Percentiles rank a stretch among this genome's conserved stretches.
These are phyloP conservation scores for Hirundichthys speculiger DNA, from an alignment of 2,113 vertebrate genomes.

Conservation along the genomic window DNA sequence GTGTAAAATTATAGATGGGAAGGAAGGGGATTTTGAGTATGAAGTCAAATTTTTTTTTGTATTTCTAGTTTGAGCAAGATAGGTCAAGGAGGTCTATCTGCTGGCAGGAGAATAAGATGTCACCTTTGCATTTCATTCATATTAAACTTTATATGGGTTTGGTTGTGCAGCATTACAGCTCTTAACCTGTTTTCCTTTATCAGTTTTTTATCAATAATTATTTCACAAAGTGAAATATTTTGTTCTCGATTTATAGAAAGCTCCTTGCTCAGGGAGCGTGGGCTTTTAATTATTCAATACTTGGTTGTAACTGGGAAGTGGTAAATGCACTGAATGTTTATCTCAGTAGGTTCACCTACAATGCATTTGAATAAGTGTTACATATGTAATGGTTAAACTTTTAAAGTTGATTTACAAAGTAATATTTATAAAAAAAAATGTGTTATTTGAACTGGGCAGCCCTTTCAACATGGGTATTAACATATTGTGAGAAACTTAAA, in stretches of 20 bases:
- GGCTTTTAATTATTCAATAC: conserved; percentile 33
- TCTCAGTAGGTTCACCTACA: conserved; percentile 53
- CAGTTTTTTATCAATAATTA: conserved; percentile 27
- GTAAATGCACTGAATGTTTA: conserved; percentile 74
- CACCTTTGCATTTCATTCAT: conserved; percentile 53
- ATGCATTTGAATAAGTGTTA: conserved; percentile 63
- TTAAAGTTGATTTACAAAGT: conserved; percentile 38
- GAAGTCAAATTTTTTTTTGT: conserved; percentile 28
- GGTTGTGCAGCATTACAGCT: conserved; percentile 57
- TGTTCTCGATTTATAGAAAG: conserved; percentile 34
- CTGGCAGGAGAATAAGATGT: conserved; percentile 27
- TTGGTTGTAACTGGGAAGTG: conserved; percentile 62
- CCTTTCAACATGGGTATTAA: conserved; percentile 52
- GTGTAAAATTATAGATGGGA: conserved; percentile 21
- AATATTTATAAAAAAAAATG: conserved; percentile 19
- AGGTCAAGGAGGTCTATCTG: conserved; percentile 13
- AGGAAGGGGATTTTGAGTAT: conserved; percentile 40
- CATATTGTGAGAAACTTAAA: conserved; percentile 36
- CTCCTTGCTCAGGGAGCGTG: conserved; percentile 62
- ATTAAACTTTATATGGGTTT: conserved; percentile 47
- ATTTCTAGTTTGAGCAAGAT: conserved; percentile 17
- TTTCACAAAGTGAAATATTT: conserved; percentile 37
- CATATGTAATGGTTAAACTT: conserved; percentile 45
- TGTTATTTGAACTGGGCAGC: conserved; percentile 44
- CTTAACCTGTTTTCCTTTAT: conserved; percentile 37